Conservation (phyloP, 1,140 invertebrate species). For the Heliothis subflexa region DNA sequence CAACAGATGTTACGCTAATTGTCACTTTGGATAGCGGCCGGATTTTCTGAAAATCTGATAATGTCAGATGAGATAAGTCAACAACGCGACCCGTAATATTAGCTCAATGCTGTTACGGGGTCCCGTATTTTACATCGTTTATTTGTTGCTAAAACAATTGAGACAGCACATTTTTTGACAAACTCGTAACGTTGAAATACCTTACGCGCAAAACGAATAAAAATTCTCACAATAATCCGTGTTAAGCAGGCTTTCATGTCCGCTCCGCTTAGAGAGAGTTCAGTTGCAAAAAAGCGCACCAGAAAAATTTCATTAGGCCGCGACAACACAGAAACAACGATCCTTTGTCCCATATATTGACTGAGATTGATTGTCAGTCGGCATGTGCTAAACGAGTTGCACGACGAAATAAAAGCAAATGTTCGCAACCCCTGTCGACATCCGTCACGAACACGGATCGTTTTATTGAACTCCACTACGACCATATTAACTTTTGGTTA, state of each 20-base stretch:
- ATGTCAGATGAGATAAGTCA: background rate
- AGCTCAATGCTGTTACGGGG: too few species aligned
- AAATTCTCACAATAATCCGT: conserved; percentile 16
- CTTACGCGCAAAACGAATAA: background rate
- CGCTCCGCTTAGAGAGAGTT: conserved; percentile 3
- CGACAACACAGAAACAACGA: conserved; percentile 71
- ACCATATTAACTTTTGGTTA: conserved; percentile 70
- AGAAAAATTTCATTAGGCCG: conserved; percentile 78
- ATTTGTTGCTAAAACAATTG: background rate
- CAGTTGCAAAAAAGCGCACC: conserved; percentile 56
- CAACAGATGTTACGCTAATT: conserved; percentile 28
- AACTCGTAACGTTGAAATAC: background rate
- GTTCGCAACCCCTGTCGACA: conserved; percentile 76
- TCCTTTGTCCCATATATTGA: conserved; percentile 81
- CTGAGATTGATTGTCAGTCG: conserved; percentile 83
- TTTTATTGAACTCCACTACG: conserved; percentile 73
- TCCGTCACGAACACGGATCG: conserved; percentile 71
- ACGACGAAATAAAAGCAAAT: conserved; percentile 80
- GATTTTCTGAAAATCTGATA: background rate
- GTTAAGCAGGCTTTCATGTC: conserved; percentile 32
- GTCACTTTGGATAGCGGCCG: conserved; percentile 3
- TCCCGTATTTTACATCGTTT: background rate
- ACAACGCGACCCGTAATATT: too few species aligned
- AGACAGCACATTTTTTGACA: background rate
- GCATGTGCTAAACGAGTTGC: conserved; percentile 80